Evolutionary conservation across 2,797 vertebrate species (phyloP).

Genomic region (Falco cherrug): DNA sequence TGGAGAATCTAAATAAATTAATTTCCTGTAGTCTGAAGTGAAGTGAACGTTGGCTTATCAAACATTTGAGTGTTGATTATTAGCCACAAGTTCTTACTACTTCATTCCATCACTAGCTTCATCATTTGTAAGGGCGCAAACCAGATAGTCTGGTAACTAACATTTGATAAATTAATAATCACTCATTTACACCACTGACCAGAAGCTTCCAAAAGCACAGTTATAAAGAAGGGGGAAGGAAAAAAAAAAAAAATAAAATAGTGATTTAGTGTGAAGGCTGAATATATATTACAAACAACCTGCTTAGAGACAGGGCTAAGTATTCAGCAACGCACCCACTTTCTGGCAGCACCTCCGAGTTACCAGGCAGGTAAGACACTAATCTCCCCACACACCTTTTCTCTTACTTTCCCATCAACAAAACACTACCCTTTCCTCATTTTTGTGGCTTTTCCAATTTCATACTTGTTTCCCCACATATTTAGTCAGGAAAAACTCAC

Average conservation of each 20-base stretch:
- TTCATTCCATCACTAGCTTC: background rate
- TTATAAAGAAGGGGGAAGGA: background rate
- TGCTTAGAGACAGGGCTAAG: background rate
- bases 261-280: background rate
- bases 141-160: background rate
- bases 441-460: slow-evolving; percentile 41
- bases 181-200: background rate
- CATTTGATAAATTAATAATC: background rate
- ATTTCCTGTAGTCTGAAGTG: background rate
- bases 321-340: background rate
- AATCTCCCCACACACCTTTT: background rate
- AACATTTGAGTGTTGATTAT: background rate
- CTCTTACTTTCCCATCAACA: background rate
- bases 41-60: background rate
- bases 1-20: background rate
- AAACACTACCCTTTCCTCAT: background rate
- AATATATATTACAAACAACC: background rate
- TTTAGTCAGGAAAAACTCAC: background rate
- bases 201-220: background rate
- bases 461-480: slow-evolving; percentile 1
- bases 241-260: background rate
- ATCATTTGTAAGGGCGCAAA: background rate
- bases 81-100: background rate
- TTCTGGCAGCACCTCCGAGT: background rate
- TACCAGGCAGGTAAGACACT: background rate